phyloP scores from a whole-genome alignment of 92 coral and sea anemone genomes.

The Phymanthus crucifer region DNA sequence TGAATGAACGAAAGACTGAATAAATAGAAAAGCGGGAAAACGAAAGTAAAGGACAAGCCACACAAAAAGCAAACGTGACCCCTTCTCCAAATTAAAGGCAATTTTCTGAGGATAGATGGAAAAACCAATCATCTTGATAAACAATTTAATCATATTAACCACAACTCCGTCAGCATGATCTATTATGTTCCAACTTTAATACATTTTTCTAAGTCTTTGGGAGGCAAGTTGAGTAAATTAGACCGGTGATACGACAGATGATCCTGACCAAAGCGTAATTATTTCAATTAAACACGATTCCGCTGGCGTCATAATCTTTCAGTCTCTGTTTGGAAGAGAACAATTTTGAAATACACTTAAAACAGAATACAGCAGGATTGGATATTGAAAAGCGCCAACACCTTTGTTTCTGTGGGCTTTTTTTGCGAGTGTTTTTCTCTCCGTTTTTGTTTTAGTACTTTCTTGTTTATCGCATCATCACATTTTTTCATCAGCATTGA shows the following conservation, averaged over 20 bases:
- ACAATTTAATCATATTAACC: not conserved
- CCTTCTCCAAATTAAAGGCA: not conserved
- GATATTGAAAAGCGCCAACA: not conserved
- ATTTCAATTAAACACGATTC: not conserved
- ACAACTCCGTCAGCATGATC: not conserved
- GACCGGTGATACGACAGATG: not conserved
- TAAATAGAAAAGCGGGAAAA: not conserved
- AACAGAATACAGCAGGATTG: not conserved
- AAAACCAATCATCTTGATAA: constrained; percentile 3
- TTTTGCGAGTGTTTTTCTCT: not conserved
- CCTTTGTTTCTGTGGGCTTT: not conserved
- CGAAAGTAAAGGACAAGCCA: not conserved
- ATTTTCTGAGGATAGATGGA: constrained; percentile 14
- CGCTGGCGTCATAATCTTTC: not conserved
- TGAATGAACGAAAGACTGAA: too few species aligned
- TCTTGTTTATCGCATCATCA: too few species aligned
- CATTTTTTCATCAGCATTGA: too few species aligned
- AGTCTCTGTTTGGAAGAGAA: not conserved
- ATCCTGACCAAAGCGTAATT: not conserved
- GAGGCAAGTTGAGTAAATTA: not conserved
- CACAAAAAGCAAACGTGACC: not conserved
- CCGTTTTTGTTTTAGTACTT: too few species aligned
- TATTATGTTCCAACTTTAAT: not conserved
- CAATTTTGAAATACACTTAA: not conserved
- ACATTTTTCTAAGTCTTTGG: constrained; percentile 2